Percentiles rank a stretch among this genome's conserved stretches.
Conservation (phyloP, 2,888 invertebrate species). For the Theristus sp. region DNA sequence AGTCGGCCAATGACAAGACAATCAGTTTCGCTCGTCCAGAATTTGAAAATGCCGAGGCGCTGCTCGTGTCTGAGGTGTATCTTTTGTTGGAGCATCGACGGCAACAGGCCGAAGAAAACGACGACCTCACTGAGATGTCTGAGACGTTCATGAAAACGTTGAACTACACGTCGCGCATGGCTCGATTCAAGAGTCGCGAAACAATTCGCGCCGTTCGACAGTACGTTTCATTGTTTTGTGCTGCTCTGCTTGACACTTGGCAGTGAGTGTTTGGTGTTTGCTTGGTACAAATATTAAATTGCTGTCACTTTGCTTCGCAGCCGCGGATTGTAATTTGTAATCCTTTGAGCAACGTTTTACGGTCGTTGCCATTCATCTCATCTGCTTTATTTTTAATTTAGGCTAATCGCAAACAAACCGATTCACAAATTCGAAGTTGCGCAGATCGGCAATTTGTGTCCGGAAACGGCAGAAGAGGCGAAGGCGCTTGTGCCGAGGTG, state of each 20-base stretch:
- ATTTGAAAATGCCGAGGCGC: conserved; percentile 92
- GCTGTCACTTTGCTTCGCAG: conserved; percentile 95
- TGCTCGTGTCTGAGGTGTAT: conserved; percentile 52
- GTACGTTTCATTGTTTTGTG: too few relatives aligned
- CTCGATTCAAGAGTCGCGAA: conserved; percentile 93
- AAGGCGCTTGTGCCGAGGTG: too few relatives aligned
- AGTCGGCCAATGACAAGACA: conserved; percentile 16
- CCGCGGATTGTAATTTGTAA: too few relatives aligned
- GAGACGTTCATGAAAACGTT: conserved; percentile 95
- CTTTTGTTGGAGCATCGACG: conserved; percentile 91
- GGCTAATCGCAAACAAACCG: too few relatives aligned
- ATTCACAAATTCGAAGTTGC: too few relatives aligned
- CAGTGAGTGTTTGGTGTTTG: conserved; percentile 96
- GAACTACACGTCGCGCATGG: conserved; percentile 82
- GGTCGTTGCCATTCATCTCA: too few relatives aligned
- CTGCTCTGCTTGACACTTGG: too few relatives aligned
- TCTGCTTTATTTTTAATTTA: too few relatives aligned
- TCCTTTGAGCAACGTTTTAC: too few relatives aligned
- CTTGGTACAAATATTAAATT: conserved; percentile 81
- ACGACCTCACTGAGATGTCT: conserved; percentile 89
- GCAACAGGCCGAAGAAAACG: conserved; percentile 88
- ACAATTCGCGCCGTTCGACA: conserved; percentile 86
- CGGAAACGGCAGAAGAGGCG: too few relatives aligned
- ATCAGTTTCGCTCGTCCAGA: conserved; percentile 48
- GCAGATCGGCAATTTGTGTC: too few relatives aligned